Conservation (phyloP, 2,113 vertebrate genomes). For the Sturnus vulgaris region DNA sequence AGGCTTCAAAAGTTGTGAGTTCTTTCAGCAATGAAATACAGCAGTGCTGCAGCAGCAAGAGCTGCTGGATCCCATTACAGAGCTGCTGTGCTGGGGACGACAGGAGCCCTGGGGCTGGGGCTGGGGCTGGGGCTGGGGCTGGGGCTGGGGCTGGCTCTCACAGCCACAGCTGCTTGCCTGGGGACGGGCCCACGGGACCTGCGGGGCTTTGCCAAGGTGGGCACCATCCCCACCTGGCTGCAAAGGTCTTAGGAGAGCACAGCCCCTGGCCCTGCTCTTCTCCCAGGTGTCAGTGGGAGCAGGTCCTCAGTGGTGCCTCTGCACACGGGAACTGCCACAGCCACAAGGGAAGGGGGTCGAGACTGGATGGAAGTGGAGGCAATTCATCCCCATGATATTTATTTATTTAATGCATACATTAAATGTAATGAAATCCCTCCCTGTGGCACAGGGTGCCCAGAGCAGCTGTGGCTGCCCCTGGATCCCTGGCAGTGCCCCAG, state of each 20-base stretch:
- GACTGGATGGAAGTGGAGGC: background rate
- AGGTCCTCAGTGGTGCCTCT: accelerated
- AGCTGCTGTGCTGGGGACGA: background rate
- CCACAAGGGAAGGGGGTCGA: accelerated
- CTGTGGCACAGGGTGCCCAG: background rate
- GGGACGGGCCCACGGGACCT: accelerated
- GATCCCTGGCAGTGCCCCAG: background rate
- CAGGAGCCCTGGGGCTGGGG: background rate
- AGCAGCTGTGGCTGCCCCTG: background rate
- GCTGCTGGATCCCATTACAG: constrained; percentile 54
- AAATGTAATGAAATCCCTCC: no score
- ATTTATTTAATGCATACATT: background rate
- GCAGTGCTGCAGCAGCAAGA: constrained; percentile 5
- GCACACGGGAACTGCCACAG: background rate
- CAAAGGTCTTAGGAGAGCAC: accelerated
- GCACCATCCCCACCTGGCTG: background rate
- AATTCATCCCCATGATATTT: background rate
- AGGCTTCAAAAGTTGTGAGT: constrained; percentile 48
- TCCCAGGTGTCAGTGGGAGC: background rate
- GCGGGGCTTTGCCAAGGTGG: background rate
- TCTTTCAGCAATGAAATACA: constrained; percentile 48
- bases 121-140: no score
- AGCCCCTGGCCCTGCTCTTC: background rate
- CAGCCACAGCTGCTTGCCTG: background rate
- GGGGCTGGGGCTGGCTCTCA: constrained; percentile 2